Base-by-base conservation (phyloP, 2,888 invertebrate species). In the Eupithecia vulgata region DNA sequence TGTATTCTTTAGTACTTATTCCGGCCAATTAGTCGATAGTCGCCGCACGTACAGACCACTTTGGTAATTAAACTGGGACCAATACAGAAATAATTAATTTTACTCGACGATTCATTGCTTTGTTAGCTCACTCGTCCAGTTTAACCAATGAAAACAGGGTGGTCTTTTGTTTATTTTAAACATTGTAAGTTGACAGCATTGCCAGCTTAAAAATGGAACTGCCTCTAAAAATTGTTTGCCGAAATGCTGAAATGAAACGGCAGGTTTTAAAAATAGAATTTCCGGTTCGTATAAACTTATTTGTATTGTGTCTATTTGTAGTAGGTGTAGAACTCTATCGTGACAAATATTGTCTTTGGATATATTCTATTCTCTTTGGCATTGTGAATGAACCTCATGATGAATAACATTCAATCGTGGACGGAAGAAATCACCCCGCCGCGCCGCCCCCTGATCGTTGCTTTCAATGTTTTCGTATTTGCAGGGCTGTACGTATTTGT, bases 61-160 rank as follows among this genome's bases (percentile, higher is more conserved):
- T 81, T 77, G 77, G 80, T 84, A 85, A 85, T 86, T 84, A 85
- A 84, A 83, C 78, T 75, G 78, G 76, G 80, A 82, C 48, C 80
- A 81, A 86, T 85, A 83, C 79, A 78, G 80, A 84, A 84, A 82
- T 84, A 85, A 85, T 85, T 85, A 82, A 85, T 85, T 84, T 85
- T 74, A 78, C 82, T 83, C 76, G 78, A 80, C 81, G 81, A 85
- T 83, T 84, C 82, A 85, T 83, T 83, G 81, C 82, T 82, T 81
- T 81, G 84, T 83, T 83, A 79, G 81, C 77, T 77, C 72, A 72
- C 69, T 65, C 70, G 73, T 75, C 75, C 75, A 73, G 74, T 68
- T 65, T 57, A 52, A 57, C 62, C 75, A 76, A 77, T 75, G 70
- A 70, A 78, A 74, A 35, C 21, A 52, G 21, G n/a, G 1, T 48